Evolutionary conservation across 2,113 vertebrate species (phyloP), one percentile per base, ranked within the genome.

Genomic region (Solea solea): DNA sequence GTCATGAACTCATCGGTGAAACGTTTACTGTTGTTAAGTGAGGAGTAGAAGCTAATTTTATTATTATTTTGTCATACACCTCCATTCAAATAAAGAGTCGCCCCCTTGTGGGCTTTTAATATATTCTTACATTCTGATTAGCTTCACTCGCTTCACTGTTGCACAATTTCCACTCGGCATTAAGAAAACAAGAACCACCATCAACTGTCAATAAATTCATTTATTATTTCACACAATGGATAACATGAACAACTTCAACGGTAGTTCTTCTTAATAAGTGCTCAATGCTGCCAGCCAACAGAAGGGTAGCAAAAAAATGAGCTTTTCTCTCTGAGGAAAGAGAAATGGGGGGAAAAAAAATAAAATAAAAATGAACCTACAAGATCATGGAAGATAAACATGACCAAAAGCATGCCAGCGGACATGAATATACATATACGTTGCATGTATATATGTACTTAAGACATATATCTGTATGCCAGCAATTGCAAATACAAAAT

Each of bases 221-320:
- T 95, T 94, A 93, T 94, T 98, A 97, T 98, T 99, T 97, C 97
- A 98, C 97, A 98, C 97, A 98, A 98, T 97, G 96, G 97, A 97
- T 98, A 97, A 98, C 96, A 99, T 97, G 95, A 98, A 98, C 96
- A 97, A 96, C 96, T 96, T 97, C 96, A 94, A 96, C 94, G 95
- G 95, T 95, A 95, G 93, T 95, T 96, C 95, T 95, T 95, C 94
- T 93, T 94, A 66, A 88, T 96, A 98, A 98, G 96, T 96, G 96
- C 97, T 97, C 95, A 97, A 96, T 89, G 94, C 95, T 95, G 96
- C 95, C 96, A 96, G 95, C 96, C 97, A 90, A 95, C 95, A 95
- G 72, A 96, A 95, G 94, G 95, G 94, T 95, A 97, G 96, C 95
- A 83, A 97, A 97, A 96, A 93, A 94, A 96, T 94, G 95, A 97